Base-by-base conservation (phyloP, 2,797 vertebrate species). In the Esox masquinongy region DNA sequence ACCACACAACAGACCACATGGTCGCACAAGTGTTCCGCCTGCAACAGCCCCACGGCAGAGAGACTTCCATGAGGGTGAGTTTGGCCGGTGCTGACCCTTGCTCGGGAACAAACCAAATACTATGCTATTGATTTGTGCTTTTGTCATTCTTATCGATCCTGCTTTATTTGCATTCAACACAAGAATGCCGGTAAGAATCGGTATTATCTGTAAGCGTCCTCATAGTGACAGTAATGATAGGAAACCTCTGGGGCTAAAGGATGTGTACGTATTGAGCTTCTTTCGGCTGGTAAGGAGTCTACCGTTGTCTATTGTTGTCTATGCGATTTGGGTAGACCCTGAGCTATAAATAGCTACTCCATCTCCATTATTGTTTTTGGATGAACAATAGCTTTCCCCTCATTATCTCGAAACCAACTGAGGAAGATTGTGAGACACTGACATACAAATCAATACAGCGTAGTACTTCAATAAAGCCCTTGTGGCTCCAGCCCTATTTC, bases 1-100 rank as follows among this genome's bases (percentile, higher is more conserved):
- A 99, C 79, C 98, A 97, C 70, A 96, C 97, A 87, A 98, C 97
- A 4, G 97, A 99, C 92, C 98, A 99, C 94, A 99, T 99, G 97
- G 98, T 99, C 85, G 98, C 98, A 56, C 98, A 99, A 89, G 98
- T 99, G 90, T 99, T 99, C 94, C 96, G 97, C 64, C 93, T 99
- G 83, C 98, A 99, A 78, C 98, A 99, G 83, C 97, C 98, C 0
- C 97, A 99, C 0, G 98, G 97, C 63, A 98, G 98, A 70, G 98
- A 99, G 91, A 98, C 97, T 1, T 99, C 98, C 77, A 99, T 99
- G 94, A 95, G 97, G 92, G 98, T 98, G 85, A 96, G 96, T 92
- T 9, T 49, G 3, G 15, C 26, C 17, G 6, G 14, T 16, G 31
- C 11, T 61, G 24, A 61, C 22, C 56, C n/a, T 24, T 22, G 8